phyloP scores from a whole-genome alignment of 1,140 invertebrate species.

The Carcinoscorpius rotundicauda region DNA sequence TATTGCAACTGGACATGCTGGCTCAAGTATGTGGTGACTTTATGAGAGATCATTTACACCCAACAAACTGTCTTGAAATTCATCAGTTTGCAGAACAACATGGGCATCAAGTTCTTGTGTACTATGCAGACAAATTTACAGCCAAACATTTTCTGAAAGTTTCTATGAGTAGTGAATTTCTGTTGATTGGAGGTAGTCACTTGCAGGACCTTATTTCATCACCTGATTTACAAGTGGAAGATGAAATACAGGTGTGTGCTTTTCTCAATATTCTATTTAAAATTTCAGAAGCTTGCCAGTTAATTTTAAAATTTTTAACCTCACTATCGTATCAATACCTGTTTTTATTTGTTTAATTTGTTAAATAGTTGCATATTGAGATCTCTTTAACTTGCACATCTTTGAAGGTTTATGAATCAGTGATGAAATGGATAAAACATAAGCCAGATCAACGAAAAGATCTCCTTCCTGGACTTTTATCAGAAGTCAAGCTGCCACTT shows the following conservation, averaged over 20 bases:
- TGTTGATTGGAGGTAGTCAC: conserved; percentile 38
- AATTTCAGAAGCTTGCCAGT: neutral
- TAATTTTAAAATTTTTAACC: neutral
- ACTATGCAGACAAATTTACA: conserved; percentile 8
- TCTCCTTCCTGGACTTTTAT: conserved; percentile 28
- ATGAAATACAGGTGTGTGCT: conserved; percentile 18
- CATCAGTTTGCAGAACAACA: conserved; percentile 12
- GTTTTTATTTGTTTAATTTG: too few relatives aligned
- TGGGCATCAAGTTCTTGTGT: conserved; percentile 5
- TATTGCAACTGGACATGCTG: conserved; percentile 52
- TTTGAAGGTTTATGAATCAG: conserved; percentile 73
- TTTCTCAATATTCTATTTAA: neutral
- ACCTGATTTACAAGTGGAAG: conserved; percentile 18
- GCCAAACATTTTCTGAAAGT: conserved; percentile 40
- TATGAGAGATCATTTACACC: conserved; percentile 46
- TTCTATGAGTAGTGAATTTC: conserved; percentile 63
- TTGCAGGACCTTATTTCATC: conserved; percentile 20
- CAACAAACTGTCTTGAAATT: conserved; percentile 46
- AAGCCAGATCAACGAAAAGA: conserved; percentile 52
- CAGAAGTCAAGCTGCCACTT: conserved; percentile 32
- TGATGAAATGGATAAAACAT: conserved; percentile 70
- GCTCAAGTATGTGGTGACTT: conserved; percentile 53
- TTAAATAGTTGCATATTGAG: too few relatives aligned
- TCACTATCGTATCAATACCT: too few relatives aligned
- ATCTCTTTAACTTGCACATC: too few relatives aligned